Percentiles rank a stretch among this genome's conserved stretches.
These are phyloP conservation scores for Nymphicus hollandicus DNA, from an alignment of 2,113 vertebrate genomes.

Conservation along the genomic window DNA sequence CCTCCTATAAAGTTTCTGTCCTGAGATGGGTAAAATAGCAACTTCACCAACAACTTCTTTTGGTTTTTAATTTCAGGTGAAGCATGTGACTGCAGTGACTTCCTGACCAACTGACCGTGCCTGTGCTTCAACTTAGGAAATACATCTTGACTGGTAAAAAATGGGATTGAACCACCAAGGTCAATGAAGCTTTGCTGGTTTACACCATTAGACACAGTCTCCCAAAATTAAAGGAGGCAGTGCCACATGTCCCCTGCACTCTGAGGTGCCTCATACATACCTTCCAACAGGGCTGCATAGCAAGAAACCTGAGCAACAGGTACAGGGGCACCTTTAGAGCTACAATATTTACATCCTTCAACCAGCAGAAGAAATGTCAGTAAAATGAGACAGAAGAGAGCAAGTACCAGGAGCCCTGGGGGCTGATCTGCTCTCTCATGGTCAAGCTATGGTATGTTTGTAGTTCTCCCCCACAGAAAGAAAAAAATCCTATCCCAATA, in stretches of 20 bases:
- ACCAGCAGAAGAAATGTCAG: background rate
- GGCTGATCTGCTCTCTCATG: background rate
- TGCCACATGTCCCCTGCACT: background rate
- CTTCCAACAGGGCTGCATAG: background rate
- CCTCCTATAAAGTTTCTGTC: background rate
- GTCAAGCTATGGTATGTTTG: background rate
- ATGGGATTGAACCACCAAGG: background rate
- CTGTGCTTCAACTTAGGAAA: background rate
- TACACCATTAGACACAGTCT: background rate
- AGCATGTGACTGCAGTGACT: background rate
- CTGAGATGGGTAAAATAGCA: background rate
- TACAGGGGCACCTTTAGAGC: background rate
- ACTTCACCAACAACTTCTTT: background rate
- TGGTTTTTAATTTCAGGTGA: background rate
- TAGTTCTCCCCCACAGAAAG: background rate
- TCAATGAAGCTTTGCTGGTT: background rate
- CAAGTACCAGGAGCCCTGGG: background rate
- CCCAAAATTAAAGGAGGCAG: background rate
- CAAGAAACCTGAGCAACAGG: background rate
- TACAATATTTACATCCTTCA: background rate
- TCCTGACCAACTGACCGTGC: background rate
- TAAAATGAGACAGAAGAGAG: background rate
- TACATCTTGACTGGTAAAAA: background rate
- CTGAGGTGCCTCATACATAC: background rate
- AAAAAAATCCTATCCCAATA: background rate